Base-by-base conservation (phyloP, 2,797 vertebrate genomes). In the Aeoliscus strigatus region DNA sequence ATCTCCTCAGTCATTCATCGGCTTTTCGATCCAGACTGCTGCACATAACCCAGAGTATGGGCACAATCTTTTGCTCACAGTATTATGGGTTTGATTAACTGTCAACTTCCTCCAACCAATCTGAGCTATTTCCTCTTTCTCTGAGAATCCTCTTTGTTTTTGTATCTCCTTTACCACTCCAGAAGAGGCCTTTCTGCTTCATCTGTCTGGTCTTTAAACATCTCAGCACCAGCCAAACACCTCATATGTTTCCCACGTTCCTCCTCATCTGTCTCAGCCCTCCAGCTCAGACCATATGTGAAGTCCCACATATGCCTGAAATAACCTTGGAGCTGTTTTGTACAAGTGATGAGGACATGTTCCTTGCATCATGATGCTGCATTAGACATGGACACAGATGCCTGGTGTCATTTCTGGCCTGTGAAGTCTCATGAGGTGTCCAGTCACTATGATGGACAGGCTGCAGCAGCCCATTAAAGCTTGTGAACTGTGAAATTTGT, bases 391-490 rank as follows among this genome's bases (percentile, higher is more conserved):
- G 47, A 18, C 25, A 36, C 51, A 29, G 45, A 54, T 39, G 51
- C 44, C 53, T 46, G 34, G 51, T 23, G 39, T 47, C 53, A 18
- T 8, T 36, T 42, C 43, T 27, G 47, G 69, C 47, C 53, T 46
- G 21, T 4, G 15, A 32, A 48, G 59, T 70, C 50, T 58, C 41
- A 5, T 36, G 16, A 71, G 75, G 63, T 79, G 62, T 33, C 51
- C 54, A 14, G 27, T 56, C 66, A 37, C 46, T 9, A 18, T 82
- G 75, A 82, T 80, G 77, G 80, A 82, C 73, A 60, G 65, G 56
- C 75, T 70, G 64, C 73, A 63, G 53, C 47, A 67, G 51, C 76
- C 76, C 70, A 77, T 84, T 81, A 85, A 74, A 83, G 63, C 54
- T 60, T 46, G 56, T 76, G 68, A 79, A 70, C 72, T 82, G 16